Evolutionary conservation across 2,797 vertebrate species (phyloP).

Genomic region (Neosilurus mollespiculum): DNA sequence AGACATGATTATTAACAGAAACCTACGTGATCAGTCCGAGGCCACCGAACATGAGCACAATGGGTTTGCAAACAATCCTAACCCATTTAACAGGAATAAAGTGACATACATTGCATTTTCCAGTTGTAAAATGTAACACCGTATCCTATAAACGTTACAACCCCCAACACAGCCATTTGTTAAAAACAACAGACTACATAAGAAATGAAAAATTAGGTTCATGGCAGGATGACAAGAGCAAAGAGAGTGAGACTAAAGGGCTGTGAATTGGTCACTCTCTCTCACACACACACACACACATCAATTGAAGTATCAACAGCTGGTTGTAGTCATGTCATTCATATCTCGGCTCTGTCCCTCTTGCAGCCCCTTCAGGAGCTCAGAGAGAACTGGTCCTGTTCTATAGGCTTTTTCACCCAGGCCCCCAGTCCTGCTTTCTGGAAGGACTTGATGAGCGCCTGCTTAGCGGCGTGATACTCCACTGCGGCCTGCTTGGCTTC

Average conservation of each 20-base stretch:
- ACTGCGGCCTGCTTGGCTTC: slow-evolving; percentile 90
- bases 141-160: slow-evolving; percentile 39
- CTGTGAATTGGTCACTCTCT: slow-evolving; percentile 46
- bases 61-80: neutral
- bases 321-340: slow-evolving; percentile 61
- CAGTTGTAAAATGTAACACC: slow-evolving; percentile 23
- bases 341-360: slow-evolving; percentile 45
- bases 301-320: slow-evolving; percentile 68
- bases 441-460: slow-evolving; percentile 91
- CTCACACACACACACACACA: slow-evolving; percentile 58
- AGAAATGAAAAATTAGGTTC: slow-evolving; percentile 6
- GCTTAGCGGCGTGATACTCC: slow-evolving; percentile 93
- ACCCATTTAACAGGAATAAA: slow-evolving; percentile 6
- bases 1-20: neutral
- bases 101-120: neutral
- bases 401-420: slow-evolving; percentile 97
- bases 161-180: slow-evolving; percentile 8
- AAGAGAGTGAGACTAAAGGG: slow-evolving; percentile 51
- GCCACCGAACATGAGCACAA: slow-evolving; percentile 23
- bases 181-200: slow-evolving; percentile 57
- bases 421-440: slow-evolving; percentile 93
- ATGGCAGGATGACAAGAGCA: slow-evolving; percentile 29
- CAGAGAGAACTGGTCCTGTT: slow-evolving; percentile 97
- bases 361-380: slow-evolving; percentile 71
- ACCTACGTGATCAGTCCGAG: slow-evolving; percentile 20